These are phyloP conservation scores for Spilosoma lubricipeda DNA, from an alignment of 2,888 invertebrate genomes.

Conservation along the genomic window DNA sequence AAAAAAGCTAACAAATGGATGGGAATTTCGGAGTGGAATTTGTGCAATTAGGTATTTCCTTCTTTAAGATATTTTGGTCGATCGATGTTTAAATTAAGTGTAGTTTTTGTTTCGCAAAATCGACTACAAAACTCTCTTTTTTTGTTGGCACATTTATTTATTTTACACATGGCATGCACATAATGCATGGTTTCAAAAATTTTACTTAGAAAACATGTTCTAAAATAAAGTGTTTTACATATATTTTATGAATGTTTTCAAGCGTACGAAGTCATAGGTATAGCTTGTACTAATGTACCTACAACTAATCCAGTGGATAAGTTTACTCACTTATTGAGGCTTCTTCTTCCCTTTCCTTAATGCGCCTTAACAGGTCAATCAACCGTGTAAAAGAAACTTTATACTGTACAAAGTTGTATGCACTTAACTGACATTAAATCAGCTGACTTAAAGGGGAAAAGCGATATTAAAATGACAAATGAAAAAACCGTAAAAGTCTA, in stretches of 20 bases:
- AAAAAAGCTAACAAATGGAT: too few species aligned
- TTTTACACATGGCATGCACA: too few species aligned
- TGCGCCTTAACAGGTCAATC: constrained; percentile 65
- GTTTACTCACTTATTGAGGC: constrained; percentile 66
- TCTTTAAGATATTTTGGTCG: too few species aligned
- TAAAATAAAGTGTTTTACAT: not conserved
- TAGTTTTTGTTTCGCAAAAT: too few species aligned
- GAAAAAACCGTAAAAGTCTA: not conserved
- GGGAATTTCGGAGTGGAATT: too few species aligned
- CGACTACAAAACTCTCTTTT: too few species aligned
- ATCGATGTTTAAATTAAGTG: too few species aligned
- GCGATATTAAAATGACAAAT: not conserved
- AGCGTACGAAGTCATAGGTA: not conserved
- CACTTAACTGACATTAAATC: not conserved
- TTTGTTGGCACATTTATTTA: too few species aligned
- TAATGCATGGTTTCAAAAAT: too few species aligned
- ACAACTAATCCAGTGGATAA: constrained; percentile 60
- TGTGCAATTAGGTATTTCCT: too few species aligned
- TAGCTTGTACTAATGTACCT: constrained; percentile 4
- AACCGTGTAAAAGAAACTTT: constrained; percentile 56
- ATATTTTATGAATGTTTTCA: not conserved
- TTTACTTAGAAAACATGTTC: too few species aligned
- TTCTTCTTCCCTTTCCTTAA: constrained; percentile 65
- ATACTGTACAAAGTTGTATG: constrained; percentile 26
- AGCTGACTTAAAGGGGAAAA: not conserved